Base-by-base conservation (phyloP, 1,140 invertebrate genomes). In the Tetragnatha versicolor region DNA sequence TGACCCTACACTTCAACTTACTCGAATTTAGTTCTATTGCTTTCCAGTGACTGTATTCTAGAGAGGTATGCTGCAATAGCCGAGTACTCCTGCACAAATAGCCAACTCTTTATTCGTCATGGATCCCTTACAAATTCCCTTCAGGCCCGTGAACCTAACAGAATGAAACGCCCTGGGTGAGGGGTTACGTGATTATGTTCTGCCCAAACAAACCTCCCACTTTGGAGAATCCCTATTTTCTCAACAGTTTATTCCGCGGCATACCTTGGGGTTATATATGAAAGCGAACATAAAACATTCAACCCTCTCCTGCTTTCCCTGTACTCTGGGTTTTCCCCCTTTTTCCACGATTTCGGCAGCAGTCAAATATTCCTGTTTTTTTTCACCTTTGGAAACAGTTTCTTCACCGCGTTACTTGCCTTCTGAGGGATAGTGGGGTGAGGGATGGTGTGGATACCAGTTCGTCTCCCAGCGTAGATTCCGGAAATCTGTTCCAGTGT, bases 181-280 rank as follows among this genome's bases (percentile, higher is more conserved):
- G 53, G n/a, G n/a, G 53, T 58, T 65, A 65, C 61, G 61, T 65
- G 61, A 65, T 68, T 68, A 68, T 68, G 49, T 49, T 27, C 65
- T 25, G 22, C 25, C 20, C 60, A 35, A 47, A 68, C 65, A 68
- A 49, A 68, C 65, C 65, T 29, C 49, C n/a, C n/a, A 9, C 65
- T 68, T 68, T 49, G 39, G 65, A 45, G 25, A 29, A 47, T 68
- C 45, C 45, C 39, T 47, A 68, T 68, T 49, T 68, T 45, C 29
- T 33, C 9, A 10, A 14, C 45, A 49, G 65, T 68, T 68, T 68
- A 68, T 68, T 68, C 65, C 25, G 7, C 39, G 17, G 42, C 65
- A 68, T 68, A 68, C 65, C 65, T 68, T 68, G 42, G n/a, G 65
- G 65, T 68, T 68, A 68, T 68, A 51, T 68, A 68, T 49, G 65